Base-by-base conservation (phyloP, 2,797 vertebrate genomes). In the Coilia nasus region DNA sequence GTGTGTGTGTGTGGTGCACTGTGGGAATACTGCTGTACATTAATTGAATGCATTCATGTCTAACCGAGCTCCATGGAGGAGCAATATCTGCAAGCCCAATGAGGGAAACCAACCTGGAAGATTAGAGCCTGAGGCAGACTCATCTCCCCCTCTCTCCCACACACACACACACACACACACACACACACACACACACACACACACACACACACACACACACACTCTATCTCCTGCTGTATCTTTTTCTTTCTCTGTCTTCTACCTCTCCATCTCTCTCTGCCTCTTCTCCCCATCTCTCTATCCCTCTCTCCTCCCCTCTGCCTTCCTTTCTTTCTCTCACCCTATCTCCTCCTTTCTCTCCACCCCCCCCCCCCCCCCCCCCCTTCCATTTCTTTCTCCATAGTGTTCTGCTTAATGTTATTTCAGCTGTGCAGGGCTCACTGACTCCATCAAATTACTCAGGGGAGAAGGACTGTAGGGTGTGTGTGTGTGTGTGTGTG, bases 11-110 rank as follows among this genome's bases (percentile, higher is more conserved):
- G 81, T 60, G 81, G 28, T 28, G 50, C 21, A 0, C 50, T 50
- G 67, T 81, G 14, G 11, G 67, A 54, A 86, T 67, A 81, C 56
- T 60, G 87, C 75, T 81, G 78, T 71, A 86, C 82, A 84, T 88
- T 89, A 89, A 91, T 87, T 86, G 85, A 90, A 84, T 83, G 85
- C 82, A 86, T 82, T 87, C 71, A 85, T 87, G 88, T 88, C 84
- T 89, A 88, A 86, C 87, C n/a, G 59, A 84, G 82, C 87, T 86
- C 85, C 10, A 23, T 86, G 75, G 59, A 80, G 46, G 88, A 81
- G 85, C 71, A 85, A 85, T 81, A 85, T 87, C 88, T 89, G 84
- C 83, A 85, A 83, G 44, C 54, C 85, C 83, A 88, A 59, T 88
- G 81, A 87, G 86, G 81, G 67, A 82, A 17, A 46, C 35, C 75